Evolutionary conservation across 2,888 invertebrate genomes (phyloP).

Genomic region (Hydropsyche betteni): DNA sequence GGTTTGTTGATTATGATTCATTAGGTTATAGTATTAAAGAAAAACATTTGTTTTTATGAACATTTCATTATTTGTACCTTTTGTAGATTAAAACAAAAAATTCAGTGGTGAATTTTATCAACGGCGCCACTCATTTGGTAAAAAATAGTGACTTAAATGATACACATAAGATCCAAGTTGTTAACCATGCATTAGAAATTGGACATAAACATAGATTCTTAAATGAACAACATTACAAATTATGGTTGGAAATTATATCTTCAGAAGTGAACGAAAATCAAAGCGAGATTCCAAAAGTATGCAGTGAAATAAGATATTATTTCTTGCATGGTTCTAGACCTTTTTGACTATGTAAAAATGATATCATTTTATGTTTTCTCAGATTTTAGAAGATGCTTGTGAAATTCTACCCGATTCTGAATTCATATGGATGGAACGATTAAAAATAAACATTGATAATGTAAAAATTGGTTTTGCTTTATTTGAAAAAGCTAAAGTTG

Average conservation of each 20-base stretch:
- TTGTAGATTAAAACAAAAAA: constrained; percentile 31
- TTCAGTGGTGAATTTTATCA: constrained; percentile 43
- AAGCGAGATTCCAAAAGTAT: constrained; percentile 36
- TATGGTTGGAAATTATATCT: constrained; percentile 55
- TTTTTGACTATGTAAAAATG: background rate
- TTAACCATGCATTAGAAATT: constrained; percentile 45
- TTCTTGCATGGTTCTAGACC: background rate
- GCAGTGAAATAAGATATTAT: background rate
- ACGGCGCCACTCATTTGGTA: constrained; percentile 42
- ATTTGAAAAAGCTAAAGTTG: constrained; percentile 45
- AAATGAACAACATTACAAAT: constrained; percentile 55
- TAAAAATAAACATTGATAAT: constrained; percentile 41
- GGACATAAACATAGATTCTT: constrained; percentile 44
- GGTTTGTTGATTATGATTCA: constrained; percentile 53
- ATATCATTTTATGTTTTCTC: background rate
- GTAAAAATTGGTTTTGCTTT: constrained; percentile 37
- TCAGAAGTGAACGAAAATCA: constrained; percentile 12
- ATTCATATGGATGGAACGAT: constrained; percentile 48
- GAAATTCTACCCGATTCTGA: constrained; percentile 44
- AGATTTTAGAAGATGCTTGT: constrained; percentile 50
- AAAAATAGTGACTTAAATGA: constrained; percentile 29
- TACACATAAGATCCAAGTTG: constrained; percentile 42
- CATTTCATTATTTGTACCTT: constrained; percentile 5
- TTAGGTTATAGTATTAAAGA: background rate
- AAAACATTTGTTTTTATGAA: background rate